Percentiles rank a stretch among this genome's conserved stretches.
Evolutionary conservation across 2,888 invertebrate genomes (phyloP).

Genomic region (Cartodere bifasciata): DNA sequence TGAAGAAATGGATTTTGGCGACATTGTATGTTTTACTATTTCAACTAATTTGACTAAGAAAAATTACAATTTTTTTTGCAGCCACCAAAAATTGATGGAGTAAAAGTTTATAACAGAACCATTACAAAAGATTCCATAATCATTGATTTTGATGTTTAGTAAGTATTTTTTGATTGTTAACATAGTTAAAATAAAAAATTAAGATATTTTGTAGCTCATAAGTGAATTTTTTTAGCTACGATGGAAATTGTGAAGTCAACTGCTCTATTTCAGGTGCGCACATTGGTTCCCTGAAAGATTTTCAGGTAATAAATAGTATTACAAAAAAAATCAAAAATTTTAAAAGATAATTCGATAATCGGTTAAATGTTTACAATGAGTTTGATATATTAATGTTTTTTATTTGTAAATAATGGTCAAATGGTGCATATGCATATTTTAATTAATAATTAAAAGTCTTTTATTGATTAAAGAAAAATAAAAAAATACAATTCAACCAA

Average conservation of each 20-base stretch:
- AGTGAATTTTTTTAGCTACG: conserved; percentile 52
- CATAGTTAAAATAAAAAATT: not conserved
- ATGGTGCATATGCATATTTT: too few species aligned
- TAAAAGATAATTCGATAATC: too few species aligned
- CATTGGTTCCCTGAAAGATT: conserved; percentile 62
- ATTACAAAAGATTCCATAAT: conserved; percentile 85
- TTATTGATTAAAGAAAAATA: too few species aligned
- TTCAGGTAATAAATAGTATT: too few species aligned
- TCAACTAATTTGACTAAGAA: not conserved
- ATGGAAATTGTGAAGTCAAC: conserved; percentile 90
- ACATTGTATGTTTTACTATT: conserved; percentile 16
- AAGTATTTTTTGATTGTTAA: too few species aligned
- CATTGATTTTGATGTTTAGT: conserved; percentile 89
- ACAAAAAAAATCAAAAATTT: too few species aligned
- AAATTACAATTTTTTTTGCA: conserved; percentile 31
- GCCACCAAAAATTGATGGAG: conserved; percentile 85
- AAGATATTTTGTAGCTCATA: not conserved
- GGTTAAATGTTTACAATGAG: too few species aligned
- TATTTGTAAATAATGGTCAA: too few species aligned
- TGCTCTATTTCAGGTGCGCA: conserved; percentile 72
- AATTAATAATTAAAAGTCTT: too few species aligned
- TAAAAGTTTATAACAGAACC: conserved; percentile 89
- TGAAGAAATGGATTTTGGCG: conserved; percentile 26
- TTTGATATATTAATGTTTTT: too few species aligned
- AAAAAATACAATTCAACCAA: too few species aligned